Evolutionary conservation across 1,140 invertebrate species (phyloP).

Genomic region (Triops cancriformis): DNA sequence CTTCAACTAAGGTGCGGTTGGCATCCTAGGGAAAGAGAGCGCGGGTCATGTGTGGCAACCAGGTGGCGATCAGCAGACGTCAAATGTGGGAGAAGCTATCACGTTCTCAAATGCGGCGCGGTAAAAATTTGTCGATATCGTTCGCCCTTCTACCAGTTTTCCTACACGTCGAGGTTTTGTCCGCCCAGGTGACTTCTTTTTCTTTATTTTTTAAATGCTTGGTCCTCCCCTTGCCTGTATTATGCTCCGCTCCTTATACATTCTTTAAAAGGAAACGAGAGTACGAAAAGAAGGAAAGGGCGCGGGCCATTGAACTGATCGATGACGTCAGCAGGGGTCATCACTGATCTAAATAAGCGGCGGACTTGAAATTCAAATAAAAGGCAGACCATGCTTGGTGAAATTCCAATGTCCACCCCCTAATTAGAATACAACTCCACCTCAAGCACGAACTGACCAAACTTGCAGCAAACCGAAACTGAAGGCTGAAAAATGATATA

Average conservation of each 20-base stretch:
- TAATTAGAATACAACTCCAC: conserved; percentile 7
- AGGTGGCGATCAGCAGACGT: neutral
- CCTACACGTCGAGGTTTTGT: neutral
- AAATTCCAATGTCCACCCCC: conserved; percentile 12
- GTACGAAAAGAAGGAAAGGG: conserved; percentile 5
- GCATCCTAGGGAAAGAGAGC: no score
- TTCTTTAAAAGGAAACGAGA: conserved; percentile 6
- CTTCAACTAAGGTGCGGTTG: no score
- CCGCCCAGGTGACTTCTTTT: conserved; percentile 5
- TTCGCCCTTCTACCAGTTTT: neutral
- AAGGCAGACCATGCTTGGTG: neutral
- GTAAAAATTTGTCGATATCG: neutral
- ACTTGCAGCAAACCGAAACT: conserved; percentile 1
- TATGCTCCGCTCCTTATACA: conserved; percentile 10
- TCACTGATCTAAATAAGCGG: conserved; percentile 10
- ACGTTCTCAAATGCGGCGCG: neutral
- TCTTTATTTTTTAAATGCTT: neutral
- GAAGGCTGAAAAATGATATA: neutral
- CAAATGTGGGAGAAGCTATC: neutral
- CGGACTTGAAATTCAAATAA: conserved; percentile 14
- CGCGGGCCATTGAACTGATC: conserved; percentile 8
- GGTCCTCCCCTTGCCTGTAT: neutral
- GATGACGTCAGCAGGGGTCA: conserved; percentile 12
- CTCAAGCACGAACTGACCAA: conserved; percentile 12
- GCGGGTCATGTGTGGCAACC: no score